phyloP scores from a whole-genome alignment of 2,113 vertebrate genomes.

The Corythornis madagascariensis region DNA sequence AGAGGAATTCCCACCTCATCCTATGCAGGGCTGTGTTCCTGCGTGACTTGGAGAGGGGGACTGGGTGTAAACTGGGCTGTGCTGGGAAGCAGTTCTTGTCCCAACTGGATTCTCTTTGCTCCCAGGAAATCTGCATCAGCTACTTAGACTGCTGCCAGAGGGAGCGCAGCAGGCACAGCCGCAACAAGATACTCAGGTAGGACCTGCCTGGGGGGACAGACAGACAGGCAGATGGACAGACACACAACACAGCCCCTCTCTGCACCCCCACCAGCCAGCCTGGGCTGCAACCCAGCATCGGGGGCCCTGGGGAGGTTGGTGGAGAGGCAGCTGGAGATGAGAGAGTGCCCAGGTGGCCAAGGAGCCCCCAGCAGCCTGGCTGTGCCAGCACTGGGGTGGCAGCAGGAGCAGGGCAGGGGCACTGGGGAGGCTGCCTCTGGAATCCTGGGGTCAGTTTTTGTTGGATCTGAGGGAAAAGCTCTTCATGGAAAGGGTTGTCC shows the following conservation, averaged over 20 bases:
- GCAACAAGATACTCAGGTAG: conserved; percentile 95
- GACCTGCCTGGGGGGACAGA: not conserved
- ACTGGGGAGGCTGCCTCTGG: too few species aligned
- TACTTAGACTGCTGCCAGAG: conserved; percentile 97
- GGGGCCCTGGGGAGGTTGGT: not conserved
- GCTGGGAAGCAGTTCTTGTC: not conserved
- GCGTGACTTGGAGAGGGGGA: not conserved
- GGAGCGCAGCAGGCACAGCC: conserved; percentile 92
- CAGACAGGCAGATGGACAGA: too few species aligned
- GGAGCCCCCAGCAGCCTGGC: too few species aligned
- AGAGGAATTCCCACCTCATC: not conserved
- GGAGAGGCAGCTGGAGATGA: too few species aligned
- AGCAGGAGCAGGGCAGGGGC: too few species aligned
- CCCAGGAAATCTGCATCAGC: conserved; percentile 97
- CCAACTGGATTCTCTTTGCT: not conserved
- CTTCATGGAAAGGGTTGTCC: too few species aligned
- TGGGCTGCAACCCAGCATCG: not conserved
- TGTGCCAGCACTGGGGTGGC: too few species aligned
- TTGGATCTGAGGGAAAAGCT: too few species aligned
- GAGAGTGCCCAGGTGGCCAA: too few species aligned
- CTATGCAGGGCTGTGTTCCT: rapidly evolving
- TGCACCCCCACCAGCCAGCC: not conserved
- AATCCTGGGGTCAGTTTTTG: too few species aligned
- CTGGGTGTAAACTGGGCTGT: rapidly evolving
- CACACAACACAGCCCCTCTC: too few species aligned